Conservation (phyloP, 2,888 invertebrate species). For the Bibio marci region DNA sequence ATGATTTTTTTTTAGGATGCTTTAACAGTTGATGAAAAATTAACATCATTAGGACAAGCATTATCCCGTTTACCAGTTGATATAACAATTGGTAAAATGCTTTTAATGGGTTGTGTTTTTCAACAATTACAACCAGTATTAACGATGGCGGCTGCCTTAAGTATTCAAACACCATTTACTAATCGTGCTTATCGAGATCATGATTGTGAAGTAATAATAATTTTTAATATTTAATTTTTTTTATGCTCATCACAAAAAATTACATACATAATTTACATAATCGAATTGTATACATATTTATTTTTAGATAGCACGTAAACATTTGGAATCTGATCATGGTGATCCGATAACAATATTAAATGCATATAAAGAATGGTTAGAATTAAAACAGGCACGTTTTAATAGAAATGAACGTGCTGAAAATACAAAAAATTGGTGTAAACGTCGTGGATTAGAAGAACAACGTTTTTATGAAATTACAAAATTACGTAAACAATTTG, state of each 20-base stretch:
- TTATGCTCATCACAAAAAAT: not conserved
- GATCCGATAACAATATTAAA: constrained; percentile 85
- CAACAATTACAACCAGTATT: constrained; percentile 76
- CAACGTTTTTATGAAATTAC: constrained; percentile 94
- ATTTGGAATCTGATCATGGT: constrained; percentile 84
- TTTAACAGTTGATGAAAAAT: constrained; percentile 55
- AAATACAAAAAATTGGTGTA: constrained; percentile 65
- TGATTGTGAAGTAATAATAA: constrained; percentile 51
- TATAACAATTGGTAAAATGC: constrained; percentile 86
- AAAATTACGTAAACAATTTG: constrained; percentile 79
- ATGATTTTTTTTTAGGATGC: too few species aligned
- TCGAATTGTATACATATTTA: not conserved
- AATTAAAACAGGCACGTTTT: constrained; percentile 44
- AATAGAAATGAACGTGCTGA: constrained; percentile 13
- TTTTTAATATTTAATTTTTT: not conserved
- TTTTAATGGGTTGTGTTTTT: constrained; percentile 80
- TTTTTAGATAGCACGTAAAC: constrained; percentile 46
- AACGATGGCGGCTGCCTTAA: constrained; percentile 78
- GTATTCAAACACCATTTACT: constrained; percentile 86
- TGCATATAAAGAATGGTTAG: constrained; percentile 77
- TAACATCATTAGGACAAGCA: constrained; percentile 75
- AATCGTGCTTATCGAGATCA: constrained; percentile 72
- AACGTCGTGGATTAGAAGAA: constrained; percentile 80
- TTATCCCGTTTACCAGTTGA: constrained; percentile 86
- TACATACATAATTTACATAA: not conserved